A percentile compares a stretch with the other conserved stretches of the same genome.
Conservation (phyloP, 2,888 invertebrate genomes). For the Stratiomys singularior region DNA sequence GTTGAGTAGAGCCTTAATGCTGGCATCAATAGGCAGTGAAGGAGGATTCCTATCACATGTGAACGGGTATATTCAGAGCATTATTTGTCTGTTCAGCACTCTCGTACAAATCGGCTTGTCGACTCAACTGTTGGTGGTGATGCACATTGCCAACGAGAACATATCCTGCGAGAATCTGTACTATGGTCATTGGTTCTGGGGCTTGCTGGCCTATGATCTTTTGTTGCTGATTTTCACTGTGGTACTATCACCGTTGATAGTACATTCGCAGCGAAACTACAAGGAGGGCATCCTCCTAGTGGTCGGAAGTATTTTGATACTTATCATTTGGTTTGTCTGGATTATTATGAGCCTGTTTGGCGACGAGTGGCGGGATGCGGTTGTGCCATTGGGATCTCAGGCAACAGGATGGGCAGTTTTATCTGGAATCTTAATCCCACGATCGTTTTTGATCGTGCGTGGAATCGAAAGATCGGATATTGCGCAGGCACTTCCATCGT, state of each 20-base stretch:
- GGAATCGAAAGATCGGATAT: slow-evolving; percentile 72
- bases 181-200: slow-evolving; percentile 66
- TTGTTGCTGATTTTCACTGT: slow-evolving; percentile 70
- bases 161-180: slow-evolving; percentile 67
- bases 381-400: slow-evolving; percentile 71
- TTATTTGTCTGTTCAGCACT: slow-evolving; percentile 73
- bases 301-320: slow-evolving; percentile 68
- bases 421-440: slow-evolving; percentile 73
- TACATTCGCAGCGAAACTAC: slow-evolving; percentile 74
- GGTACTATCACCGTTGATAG: slow-evolving; percentile 71
- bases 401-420: slow-evolving; percentile 73
- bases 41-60: slow-evolving; percentile 76
- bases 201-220: slow-evolving; percentile 71
- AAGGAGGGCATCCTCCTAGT: slow-evolving; percentile 72
- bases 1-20: slow-evolving; percentile 72
- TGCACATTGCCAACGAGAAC: slow-evolving; percentile 66
- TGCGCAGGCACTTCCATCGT: slow-evolving; percentile 68
- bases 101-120: slow-evolving; percentile 71
- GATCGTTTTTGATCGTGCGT: slow-evolving; percentile 75
- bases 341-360: slow-evolving; percentile 69
- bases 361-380: slow-evolving; percentile 69
- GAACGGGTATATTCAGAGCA: slow-evolving; percentile 75
- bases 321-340: slow-evolving; percentile 72
- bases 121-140: slow-evolving; percentile 65
- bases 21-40: slow-evolving; percentile 74